Conservation (phyloP, 2,113 vertebrate species). For the Erythrolamprus reginae region DNA sequence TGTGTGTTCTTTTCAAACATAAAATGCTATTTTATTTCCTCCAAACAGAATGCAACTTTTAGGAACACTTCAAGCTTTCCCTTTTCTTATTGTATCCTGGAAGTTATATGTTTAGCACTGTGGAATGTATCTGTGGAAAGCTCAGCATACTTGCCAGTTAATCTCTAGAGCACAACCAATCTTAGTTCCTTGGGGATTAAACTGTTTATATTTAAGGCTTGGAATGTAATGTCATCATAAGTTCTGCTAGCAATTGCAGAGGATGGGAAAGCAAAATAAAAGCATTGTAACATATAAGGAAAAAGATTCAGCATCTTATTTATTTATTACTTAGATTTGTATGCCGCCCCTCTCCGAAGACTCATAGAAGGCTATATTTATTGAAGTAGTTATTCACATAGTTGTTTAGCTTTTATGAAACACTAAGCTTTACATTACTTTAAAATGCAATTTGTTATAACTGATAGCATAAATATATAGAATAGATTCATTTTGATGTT, state of each 20-base stretch:
- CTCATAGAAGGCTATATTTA: not conserved
- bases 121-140: not conserved
- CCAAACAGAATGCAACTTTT: not conserved
- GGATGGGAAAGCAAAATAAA: not conserved
- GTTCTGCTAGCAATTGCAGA: not conserved
- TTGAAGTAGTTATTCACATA: not conserved
- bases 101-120: not conserved
- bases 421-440: not conserved
- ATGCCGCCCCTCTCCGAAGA: too few relatives aligned
- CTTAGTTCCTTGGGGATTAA: not conserved
- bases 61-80: not conserved
- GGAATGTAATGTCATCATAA: not conserved
- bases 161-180: not conserved
- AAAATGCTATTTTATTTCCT: not conserved
- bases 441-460: not conserved
- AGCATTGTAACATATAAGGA: not conserved
- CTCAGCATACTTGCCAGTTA: not conserved
- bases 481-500: not conserved
- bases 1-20: not conserved
- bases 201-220: not conserved
- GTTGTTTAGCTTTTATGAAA: not conserved
- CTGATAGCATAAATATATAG: not conserved
- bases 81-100: not conserved
- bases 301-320: not conserved
- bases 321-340: too few relatives aligned